phyloP scores from a whole-genome alignment of 2,888 invertebrate species.

The Dexiosoma caninum region DNA sequence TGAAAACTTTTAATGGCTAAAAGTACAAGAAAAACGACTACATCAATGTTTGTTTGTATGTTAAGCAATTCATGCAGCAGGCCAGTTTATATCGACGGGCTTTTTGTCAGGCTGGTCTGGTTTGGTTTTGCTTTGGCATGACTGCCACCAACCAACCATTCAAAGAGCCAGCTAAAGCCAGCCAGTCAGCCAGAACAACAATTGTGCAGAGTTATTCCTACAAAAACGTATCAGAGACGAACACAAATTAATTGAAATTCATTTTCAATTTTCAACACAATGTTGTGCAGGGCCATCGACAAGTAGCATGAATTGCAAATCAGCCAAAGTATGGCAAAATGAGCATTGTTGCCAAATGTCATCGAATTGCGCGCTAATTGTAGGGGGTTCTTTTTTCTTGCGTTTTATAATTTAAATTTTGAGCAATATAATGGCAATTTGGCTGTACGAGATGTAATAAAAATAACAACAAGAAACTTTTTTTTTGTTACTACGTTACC shows the following conservation, averaged over 20 bases:
- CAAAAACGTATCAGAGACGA: slow-evolving; percentile 41
- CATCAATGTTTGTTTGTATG: background rate
- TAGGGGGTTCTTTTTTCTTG: too few species aligned
- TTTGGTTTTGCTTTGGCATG: slow-evolving; percentile 33
- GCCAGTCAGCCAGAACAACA: slow-evolving; percentile 41
- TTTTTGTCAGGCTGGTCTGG: slow-evolving; percentile 25
- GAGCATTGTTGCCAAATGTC: slow-evolving; percentile 9
- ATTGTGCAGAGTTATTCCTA: slow-evolving; percentile 36
- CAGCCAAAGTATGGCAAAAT: slow-evolving; percentile 8
- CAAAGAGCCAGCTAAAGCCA: slow-evolving; percentile 12
- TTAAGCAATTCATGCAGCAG: slow-evolving; percentile 20
- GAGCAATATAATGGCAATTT: too few species aligned
- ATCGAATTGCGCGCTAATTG: background rate
- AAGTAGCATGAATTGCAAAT: slow-evolving; percentile 38
- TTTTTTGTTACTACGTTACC: too few species aligned
- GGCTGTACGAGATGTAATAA: too few species aligned
- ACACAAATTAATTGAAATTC: slow-evolving; percentile 63
- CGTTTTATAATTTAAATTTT: too few species aligned
- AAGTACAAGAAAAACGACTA: background rate
- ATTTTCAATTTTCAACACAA: slow-evolving; percentile 60
- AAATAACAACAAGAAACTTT: too few species aligned
- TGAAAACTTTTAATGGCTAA: slow-evolving; percentile 38
- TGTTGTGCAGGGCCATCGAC: slow-evolving; percentile 16
- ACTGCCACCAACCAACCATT: slow-evolving; percentile 20
- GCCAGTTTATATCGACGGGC: slow-evolving; percentile 45